A percentile compares a stretch with the other conserved stretches of the same genome.
Conservation (phyloP, 2,113 vertebrate genomes). For the Spea bombifrons region DNA sequence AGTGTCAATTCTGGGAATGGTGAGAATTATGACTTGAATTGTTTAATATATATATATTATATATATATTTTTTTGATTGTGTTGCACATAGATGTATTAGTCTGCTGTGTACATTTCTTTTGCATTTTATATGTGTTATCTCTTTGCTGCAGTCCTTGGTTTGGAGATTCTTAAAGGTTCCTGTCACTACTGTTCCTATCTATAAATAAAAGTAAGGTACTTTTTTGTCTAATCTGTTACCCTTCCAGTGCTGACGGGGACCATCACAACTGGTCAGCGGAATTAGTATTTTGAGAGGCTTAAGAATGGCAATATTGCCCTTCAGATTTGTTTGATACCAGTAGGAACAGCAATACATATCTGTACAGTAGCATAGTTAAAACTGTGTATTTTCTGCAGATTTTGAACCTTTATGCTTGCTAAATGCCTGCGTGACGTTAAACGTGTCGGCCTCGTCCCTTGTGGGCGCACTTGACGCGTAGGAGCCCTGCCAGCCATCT, state of each 20-base stretch:
- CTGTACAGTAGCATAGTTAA: too few relatives aligned
- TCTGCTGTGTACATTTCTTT: constrained; percentile 73
- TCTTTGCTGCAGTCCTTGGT: constrained; percentile 71
- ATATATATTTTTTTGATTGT: constrained; percentile 66
- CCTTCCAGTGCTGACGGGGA: too few relatives aligned
- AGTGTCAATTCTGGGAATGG: constrained; percentile 71
- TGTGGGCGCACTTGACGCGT: not conserved
- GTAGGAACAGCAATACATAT: too few relatives aligned
- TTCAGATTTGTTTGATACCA: too few relatives aligned
- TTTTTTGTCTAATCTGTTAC: constrained; percentile 22
- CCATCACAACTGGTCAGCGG: too few relatives aligned
- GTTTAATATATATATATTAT: constrained; percentile 44
- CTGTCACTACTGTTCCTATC: constrained; percentile 58
- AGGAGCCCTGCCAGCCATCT: constrained; percentile 21
- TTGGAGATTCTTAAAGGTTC: constrained; percentile 56
- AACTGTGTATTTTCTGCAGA: not conserved
- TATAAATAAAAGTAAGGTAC: constrained; percentile 61
- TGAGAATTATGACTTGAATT: constrained; percentile 85
- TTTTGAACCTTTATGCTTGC: not conserved
- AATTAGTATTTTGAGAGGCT: too few relatives aligned
- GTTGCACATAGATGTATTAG: constrained; percentile 80
- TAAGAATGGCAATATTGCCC: too few relatives aligned
- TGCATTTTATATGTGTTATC: constrained; percentile 80
- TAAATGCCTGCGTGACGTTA: not conserved
- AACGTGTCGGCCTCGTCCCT: too few relatives aligned